Evolutionary conservation across 1,140 invertebrate species (phyloP), one percentile per base, ranked within the genome.

Genomic region (Drosophila punjabiensis): DNA sequence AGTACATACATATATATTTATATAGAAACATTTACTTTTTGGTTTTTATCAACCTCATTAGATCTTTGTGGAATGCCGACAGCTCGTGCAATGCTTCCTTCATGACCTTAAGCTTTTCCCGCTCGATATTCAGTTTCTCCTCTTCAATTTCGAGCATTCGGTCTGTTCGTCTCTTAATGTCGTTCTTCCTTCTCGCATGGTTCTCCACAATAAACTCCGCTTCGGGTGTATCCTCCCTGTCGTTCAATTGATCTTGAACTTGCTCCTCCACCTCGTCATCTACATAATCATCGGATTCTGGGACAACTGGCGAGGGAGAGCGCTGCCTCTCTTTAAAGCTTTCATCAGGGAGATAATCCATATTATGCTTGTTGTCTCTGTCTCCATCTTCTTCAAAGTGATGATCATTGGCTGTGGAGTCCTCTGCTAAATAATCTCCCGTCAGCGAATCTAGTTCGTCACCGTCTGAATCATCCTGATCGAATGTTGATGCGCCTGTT

Each of bases 61-160:
- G 24, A 13, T 87, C 67, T 78, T 69, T 89, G 33, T 76, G 76
- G 11, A 87, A 81, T 24, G 59, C 50, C 13, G 63, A 35, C 0
- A 87, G 37, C 14, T 87, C 73, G 1, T 56, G 13, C 3, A 87
- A 55, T 4, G 87, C 76, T 24, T 88, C 77, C 33, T 75, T 80
- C 73, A 87, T 87, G 11, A 87, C 81, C 35, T 70, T 47, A 1
- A 87, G 68, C 47, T 87, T 89, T 32, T 87, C 73, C 24, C 59
- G 62, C 30, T 85, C 82, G 13, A 85, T 62, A 4, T 28, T 13
- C 11, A 85, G 48, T 18, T 85, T 85, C 30, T 85, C 78, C 30
- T 86, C 66, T 32, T 85, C 82, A n/a, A 85, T 85, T 69, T 86
- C 24, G 5, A 85, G 11, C 41, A 85, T 30, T 39, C 50, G 30